phyloP scores from a whole-genome alignment of 2,113 vertebrate species.

The Excalfactoria chinensis region DNA sequence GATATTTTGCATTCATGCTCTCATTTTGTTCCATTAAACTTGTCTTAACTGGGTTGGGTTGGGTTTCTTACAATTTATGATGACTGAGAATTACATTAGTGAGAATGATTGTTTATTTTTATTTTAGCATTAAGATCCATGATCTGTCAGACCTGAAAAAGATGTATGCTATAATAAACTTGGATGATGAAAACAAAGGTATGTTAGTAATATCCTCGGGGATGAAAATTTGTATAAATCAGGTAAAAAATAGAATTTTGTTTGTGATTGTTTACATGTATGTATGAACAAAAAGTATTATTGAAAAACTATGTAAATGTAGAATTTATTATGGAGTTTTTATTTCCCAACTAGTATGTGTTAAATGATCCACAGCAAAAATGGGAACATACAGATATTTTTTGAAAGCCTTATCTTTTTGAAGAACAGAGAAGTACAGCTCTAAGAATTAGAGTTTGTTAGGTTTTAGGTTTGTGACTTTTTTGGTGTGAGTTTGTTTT shows the following conservation, averaged over 20 bases:
- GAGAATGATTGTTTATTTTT: conserved; percentile 42
- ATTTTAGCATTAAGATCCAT: conserved; percentile 93
- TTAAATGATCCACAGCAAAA: neutral
- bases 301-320: neutral
- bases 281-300: neutral
- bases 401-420: neutral
- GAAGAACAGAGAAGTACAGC: neutral
- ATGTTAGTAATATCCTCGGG: conserved; percentile 3
- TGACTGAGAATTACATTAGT: neutral
- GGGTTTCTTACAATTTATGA: neutral
- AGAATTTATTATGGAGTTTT: neutral
- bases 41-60: neutral
- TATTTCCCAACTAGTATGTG: neutral
- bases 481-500: fast-evolving
- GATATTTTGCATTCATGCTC: neutral
- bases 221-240: neutral
- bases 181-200: conserved; percentile 99
- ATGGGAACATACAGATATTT: neutral
- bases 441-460: neutral
- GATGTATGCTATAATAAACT: conserved; percentile 91
- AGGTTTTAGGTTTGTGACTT: neutral
- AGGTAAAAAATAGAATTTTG: neutral
- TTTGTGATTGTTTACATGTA: neutral
- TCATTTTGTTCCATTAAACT: neutral
- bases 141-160: conserved; percentile 93